A percentile compares a stretch with the other conserved stretches of the same genome.
Conservation (phyloP, 2,113 vertebrate genomes). For the Ochotona princeps region DNA sequence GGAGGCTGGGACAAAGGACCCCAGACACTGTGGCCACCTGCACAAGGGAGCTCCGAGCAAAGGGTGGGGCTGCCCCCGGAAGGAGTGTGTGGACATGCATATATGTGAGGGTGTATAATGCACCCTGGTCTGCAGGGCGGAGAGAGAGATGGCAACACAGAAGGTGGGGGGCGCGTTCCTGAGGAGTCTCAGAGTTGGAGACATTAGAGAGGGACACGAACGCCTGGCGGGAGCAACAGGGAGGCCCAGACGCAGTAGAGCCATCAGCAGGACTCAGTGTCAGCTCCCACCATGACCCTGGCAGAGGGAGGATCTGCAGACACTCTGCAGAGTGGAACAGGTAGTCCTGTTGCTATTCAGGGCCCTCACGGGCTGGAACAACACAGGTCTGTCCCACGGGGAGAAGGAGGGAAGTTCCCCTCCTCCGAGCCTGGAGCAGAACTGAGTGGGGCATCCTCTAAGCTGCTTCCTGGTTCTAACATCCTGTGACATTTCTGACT, state of each 20-base stretch:
- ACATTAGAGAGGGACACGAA: too few species aligned
- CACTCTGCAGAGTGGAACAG: neutral
- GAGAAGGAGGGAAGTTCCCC: too few species aligned
- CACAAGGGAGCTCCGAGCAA: neutral
- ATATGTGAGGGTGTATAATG: too few species aligned
- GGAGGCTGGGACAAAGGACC: neutral
- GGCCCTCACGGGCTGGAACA: neutral
- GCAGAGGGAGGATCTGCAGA: neutral
- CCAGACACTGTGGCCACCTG: neutral
- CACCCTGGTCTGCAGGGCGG: too few species aligned
- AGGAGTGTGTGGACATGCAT: too few species aligned
- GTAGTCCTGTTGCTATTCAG: neutral
- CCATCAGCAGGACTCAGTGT: neutral
- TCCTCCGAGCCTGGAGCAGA: neutral
- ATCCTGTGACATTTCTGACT: constrained; percentile 61
- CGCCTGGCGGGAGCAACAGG: neutral
- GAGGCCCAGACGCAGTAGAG: neutral
- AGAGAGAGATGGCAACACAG: neutral
- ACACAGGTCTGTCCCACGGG: neutral
- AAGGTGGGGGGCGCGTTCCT: too few species aligned
- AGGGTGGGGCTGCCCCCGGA: neutral
- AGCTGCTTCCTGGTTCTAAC: neutral
- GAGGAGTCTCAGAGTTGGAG: neutral
- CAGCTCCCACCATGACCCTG: neutral
- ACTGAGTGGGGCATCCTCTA: neutral